Base-by-base conservation (phyloP, 2,797 vertebrate genomes). In the Babyrousa celebensis region DNA sequence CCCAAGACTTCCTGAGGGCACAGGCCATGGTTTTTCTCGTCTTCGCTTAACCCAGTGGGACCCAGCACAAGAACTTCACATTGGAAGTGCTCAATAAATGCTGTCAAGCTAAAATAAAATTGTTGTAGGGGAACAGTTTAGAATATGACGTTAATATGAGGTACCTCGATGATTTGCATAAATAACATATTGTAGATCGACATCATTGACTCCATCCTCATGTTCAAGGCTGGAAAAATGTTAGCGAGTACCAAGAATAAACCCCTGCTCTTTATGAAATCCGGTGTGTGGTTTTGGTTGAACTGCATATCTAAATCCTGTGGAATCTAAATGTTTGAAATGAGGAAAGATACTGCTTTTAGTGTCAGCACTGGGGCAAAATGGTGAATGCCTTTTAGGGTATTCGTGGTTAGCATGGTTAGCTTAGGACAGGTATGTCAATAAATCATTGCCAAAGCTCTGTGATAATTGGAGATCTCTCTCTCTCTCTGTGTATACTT, bases 121-220 rank as follows among this genome's bases (percentile, higher is more conserved):
- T 78, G 79, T 88, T 96, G 89, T 48, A 70, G 27, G 27, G 54
- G 91, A 71, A 89, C n/a, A 79, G 68, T 58, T 70, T 82, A 58
- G 62, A 92, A 52, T 83, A 65, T 58, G n/a, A 48, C 74, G 79
- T 89, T 77, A 93, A 89, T 23, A 78, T 36, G 52, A 77, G 52
- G 77, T 80, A 93, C 23, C n/a, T 80, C 54, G 88, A 54, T 71
- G 93, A 90, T 94, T 96, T 96, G 67, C 58, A 93, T 70, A 96
- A 78, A 91, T 60, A 84, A 78, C 29, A 85, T 86, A 65, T 27
- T 91, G n/a, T 89, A 93, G 62, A 78, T 88, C 60, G 84, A 60
- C 48, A 62, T 85, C 82, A 92, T 87, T 78, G 77, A 87, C 54
- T 84, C 52, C 29, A n/a, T 63, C 60, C 62, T 96, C 94, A 87